These are phyloP conservation scores for Enteromius paludinosus DNA, from an alignment of 2,797 vertebrate species.

Conservation along the genomic window DNA sequence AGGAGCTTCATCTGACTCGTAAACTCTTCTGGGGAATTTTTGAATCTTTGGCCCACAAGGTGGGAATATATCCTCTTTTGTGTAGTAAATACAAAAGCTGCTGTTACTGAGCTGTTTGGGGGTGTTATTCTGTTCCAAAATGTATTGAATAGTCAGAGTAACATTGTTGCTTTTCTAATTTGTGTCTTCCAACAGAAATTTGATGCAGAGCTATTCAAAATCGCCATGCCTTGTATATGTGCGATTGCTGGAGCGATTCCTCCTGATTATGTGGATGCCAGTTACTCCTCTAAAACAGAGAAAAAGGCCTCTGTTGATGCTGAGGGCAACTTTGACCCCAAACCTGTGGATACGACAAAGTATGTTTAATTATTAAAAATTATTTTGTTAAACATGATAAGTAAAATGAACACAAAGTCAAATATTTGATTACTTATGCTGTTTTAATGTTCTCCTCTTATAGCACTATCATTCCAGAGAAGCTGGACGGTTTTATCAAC, in stretches of 20 bases:
- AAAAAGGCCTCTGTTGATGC: constrained; percentile 95
- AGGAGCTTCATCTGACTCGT: constrained; percentile 92
- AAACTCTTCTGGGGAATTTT: constrained; percentile 98
- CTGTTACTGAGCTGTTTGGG: background rate
- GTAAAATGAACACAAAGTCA: background rate
- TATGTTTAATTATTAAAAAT: constrained; percentile 57
- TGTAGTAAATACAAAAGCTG: background rate
- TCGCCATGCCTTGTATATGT: constrained; percentile 92
- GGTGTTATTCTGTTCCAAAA: background rate
- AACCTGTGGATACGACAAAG: constrained; percentile 94
- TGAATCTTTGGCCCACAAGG: constrained; percentile 93
- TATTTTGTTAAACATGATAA: background rate
- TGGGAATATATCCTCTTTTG: constrained; percentile 55
- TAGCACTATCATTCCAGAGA: constrained; percentile 94
- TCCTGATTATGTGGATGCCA: constrained; percentile 93
- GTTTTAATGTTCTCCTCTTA: background rate
- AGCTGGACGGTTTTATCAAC: constrained; percentile 91
- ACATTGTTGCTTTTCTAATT: background rate
- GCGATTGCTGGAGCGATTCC: constrained; percentile 93
- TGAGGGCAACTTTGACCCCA: constrained; percentile 96
- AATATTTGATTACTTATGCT: background rate
- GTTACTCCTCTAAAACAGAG: constrained; percentile 93
- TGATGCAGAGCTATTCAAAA: constrained; percentile 92
- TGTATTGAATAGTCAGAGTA: background rate
- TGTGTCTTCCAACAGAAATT: constrained; percentile 82